Evolutionary conservation across 1,140 invertebrate species (phyloP), one percentile per base, ranked within the genome.

Genomic region (Caenorhabditis briggsae): DNA sequence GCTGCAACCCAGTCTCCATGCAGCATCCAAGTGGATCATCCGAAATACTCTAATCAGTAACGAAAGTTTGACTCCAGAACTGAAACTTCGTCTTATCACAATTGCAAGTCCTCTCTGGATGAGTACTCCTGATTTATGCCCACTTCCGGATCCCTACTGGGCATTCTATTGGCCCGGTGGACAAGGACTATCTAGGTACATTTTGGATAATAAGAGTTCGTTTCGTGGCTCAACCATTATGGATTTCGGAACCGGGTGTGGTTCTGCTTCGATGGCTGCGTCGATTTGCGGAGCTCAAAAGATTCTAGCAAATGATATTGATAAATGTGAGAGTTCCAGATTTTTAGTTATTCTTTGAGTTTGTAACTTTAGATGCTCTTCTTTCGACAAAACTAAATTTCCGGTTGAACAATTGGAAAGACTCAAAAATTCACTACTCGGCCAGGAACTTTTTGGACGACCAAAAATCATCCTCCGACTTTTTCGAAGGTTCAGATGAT

Each of bases 91-190:
- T 33, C 56, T 87, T 3, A 87, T 87, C 12, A 87, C 86, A n/a
- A 65, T 87, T 20, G 64, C 61, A 2, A 65, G 83, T 55, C 86
- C 86, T 12, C 53, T 87, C 3, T 87, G 86, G 86, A 87, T 87
- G 86, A 82, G 61, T 23, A 87, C 86, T 78, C 86, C 86, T 23
- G 86, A 87, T 82, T 33, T 18, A 18, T 87, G 86, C 23, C 86
- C 83, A 5, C 70, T 87, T 41, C 82, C 83, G 0, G 82, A 87
- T 84, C 86, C 86, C 2, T 87, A 87, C 23, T 87, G 86, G 86
- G 86, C 86, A 41, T 87, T 87, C 43, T 87, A 87, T 82, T 87
- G 86, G 86, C 86, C 86, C 23, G 86, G 86, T 14, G 86, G 86
- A 25, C 86, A 87, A 55, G 82, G 48, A 25, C 43, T 64, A 0